Conservation (phyloP, 2,113 vertebrate species). For the Lagopus muta region DNA sequence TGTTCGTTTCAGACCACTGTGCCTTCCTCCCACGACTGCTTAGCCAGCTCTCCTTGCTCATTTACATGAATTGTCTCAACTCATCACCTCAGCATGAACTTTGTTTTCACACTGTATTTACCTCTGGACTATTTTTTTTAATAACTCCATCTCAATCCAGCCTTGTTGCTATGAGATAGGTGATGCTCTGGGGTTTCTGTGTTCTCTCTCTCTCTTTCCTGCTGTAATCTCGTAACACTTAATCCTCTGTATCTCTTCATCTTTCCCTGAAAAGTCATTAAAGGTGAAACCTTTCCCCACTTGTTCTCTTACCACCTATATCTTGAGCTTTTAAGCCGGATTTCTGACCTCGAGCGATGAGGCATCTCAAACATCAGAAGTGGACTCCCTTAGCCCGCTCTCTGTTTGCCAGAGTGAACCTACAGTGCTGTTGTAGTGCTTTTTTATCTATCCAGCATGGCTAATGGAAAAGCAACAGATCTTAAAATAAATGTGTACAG, state of each 20-base stretch:
- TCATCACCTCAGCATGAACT: neutral
- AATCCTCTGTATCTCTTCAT: constrained; percentile 13
- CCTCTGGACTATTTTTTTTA: neutral
- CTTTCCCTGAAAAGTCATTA: constrained; percentile 23
- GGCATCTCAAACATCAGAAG: neutral
- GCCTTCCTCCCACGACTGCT: neutral
- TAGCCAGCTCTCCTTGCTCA: neutral
- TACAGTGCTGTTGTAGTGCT: neutral
- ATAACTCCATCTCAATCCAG: constrained; percentile 15
- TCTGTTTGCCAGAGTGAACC: neutral
- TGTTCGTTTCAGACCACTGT: rapidly evolving
- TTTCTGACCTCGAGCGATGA: neutral
- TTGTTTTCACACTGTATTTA: neutral
- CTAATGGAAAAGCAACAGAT: neutral
- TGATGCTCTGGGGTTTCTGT: neutral
- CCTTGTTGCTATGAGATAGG: constrained; percentile 48
- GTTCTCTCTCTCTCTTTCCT: neutral
- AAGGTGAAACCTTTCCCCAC: neutral
- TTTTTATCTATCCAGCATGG: neutral
- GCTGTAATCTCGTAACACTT: constrained; percentile 1
- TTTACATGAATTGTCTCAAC: neutral
- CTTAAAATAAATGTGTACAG: neutral
- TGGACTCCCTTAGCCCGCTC: neutral
- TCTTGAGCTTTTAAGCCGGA: neutral
- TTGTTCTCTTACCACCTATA: neutral